phyloP scores from a whole-genome alignment of 1,140 invertebrate species.

The Aphis craccivora region DNA sequence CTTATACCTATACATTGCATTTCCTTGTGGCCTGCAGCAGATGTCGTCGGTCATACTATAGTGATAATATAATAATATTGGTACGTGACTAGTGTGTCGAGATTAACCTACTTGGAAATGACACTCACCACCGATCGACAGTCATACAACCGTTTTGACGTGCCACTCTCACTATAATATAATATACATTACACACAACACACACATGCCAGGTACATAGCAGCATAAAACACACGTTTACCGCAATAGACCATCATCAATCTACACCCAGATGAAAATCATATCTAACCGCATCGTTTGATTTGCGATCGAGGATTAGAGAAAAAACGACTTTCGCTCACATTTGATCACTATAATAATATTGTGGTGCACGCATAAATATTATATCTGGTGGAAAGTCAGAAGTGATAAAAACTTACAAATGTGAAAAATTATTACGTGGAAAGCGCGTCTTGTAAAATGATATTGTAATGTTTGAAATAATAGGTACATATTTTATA shows the following conservation, averaged over 20 bases:
- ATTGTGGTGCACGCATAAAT: not conserved
- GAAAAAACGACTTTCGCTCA: slow-evolving; percentile 44
- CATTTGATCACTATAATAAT: not conserved
- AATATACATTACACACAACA: not conserved
- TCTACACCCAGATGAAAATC: slow-evolving; percentile 3
- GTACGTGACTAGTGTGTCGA: slow-evolving; percentile 25
- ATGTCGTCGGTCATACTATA: not conserved
- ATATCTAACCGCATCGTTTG: slow-evolving; percentile 9
- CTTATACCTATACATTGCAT: not conserved
- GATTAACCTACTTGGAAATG: slow-evolving; percentile 52
- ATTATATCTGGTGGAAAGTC: not conserved
- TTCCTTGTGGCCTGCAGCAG: not conserved
- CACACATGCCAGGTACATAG: not conserved
- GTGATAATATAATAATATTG: slow-evolving; percentile 4
- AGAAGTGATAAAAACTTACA: not conserved
- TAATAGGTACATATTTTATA: not conserved
- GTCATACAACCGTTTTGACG: not conserved
- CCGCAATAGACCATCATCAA: not conserved
- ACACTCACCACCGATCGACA: slow-evolving; percentile 32
- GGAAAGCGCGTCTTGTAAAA: not conserved
- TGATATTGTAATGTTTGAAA: not conserved
- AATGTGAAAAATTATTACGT: not conserved
- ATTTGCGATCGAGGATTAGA: not conserved
- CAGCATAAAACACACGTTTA: not conserved
- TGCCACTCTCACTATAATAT: slow-evolving; percentile 22